Evolutionary conservation across 2,113 vertebrate genomes (phyloP).

Genomic region (Alethe castanea): DNA sequence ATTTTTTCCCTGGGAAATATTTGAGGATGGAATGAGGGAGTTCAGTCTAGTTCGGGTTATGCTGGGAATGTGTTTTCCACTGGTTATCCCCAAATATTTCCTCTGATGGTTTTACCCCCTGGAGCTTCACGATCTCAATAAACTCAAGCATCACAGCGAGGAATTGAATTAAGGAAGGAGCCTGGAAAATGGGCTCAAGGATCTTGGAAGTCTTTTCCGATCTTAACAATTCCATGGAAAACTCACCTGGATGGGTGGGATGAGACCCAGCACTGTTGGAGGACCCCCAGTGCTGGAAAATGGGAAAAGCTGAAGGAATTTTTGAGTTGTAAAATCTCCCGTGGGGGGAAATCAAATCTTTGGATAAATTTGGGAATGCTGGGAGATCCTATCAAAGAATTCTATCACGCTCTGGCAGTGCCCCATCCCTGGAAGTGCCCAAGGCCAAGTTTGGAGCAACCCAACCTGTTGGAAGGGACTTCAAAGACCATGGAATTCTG

Average conservation of each 20-base stretch:
- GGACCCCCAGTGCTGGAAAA: rapidly evolving
- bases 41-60: neutral
- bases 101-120: neutral
- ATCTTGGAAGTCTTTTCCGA: neutral
- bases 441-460: neutral
- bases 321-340: rapidly evolving
- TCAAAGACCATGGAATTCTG: neutral
- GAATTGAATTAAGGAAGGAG: neutral
- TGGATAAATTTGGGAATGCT: neutral
- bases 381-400: neutral
- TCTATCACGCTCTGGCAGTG: rapidly evolving
- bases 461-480: rapidly evolving
- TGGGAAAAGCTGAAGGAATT: neutral
- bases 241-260: neutral
- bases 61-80: neutral
- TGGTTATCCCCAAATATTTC: neutral
- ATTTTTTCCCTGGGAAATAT: neutral
- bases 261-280: rapidly evolving
- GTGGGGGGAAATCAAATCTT: rapidly evolving
- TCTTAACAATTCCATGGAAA: neutral
- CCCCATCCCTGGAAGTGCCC: neutral
- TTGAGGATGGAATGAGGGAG: neutral
- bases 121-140: rapidly evolving
- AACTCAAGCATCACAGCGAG: rapidly evolving
- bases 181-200: neutral